These are phyloP conservation scores for Elysia crispata DNA, from an alignment of 2,888 invertebrate species.

Conservation along the genomic window DNA sequence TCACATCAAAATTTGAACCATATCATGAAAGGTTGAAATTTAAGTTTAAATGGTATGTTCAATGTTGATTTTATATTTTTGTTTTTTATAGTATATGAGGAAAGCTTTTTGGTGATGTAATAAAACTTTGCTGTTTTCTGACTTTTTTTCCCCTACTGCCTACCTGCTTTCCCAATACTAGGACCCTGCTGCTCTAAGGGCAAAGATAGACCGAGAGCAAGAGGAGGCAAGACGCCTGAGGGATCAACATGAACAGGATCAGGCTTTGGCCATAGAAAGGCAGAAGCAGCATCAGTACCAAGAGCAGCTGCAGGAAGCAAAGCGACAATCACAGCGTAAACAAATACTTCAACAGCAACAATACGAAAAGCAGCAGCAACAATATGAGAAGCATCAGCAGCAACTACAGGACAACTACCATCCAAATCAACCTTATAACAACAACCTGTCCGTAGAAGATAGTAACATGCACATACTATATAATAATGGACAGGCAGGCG, in stretches of 20 bases:
- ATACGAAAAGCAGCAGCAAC: slow-evolving; percentile 43
- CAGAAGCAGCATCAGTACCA: slow-evolving; percentile 40
- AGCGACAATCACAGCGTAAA: slow-evolving; percentile 40
- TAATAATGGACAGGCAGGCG: neutral
- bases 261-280: neutral
- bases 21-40: too few species aligned
- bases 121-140: too few species aligned
- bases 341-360: slow-evolving; percentile 42
- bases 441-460: neutral
- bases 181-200: slow-evolving; percentile 11
- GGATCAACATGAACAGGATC: slow-evolving; percentile 5
- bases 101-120: too few species aligned
- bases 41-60: too few species aligned
- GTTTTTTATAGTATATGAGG: too few species aligned
- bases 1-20: too few species aligned
- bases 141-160: too few species aligned
- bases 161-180: neutral
- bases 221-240: slow-evolving; percentile 18
- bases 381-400: slow-evolving; percentile 23
- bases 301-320: slow-evolving; percentile 13
- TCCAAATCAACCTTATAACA: slow-evolving; percentile 19
- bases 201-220: slow-evolving; percentile 12
- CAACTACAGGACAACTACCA: slow-evolving; percentile 18
- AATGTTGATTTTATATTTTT: too few species aligned
- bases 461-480: slow-evolving; percentile 17